Conservation (phyloP, 1,140 invertebrate genomes). For the Gonioctena quinquepunctata region DNA sequence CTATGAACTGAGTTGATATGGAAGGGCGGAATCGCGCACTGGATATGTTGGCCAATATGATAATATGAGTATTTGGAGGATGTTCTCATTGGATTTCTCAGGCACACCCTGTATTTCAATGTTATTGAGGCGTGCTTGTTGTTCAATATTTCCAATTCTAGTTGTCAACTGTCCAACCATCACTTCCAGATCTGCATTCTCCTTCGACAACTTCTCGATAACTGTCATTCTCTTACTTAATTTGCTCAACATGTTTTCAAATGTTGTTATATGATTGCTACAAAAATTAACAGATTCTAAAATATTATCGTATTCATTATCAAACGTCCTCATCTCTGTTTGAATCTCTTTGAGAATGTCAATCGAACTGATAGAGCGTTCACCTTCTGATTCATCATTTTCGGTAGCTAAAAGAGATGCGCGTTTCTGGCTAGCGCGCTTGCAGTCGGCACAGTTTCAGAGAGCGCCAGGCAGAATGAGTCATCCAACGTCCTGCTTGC, state of each 20-base stretch:
- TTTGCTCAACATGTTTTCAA: background rate
- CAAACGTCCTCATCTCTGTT: background rate
- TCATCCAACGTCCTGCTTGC: background rate
- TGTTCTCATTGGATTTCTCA: background rate
- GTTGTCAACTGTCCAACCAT: background rate
- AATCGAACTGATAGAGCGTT: background rate
- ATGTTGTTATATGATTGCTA: background rate
- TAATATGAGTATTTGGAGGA: background rate
- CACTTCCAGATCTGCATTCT: too few relatives aligned
- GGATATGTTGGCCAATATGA: background rate
- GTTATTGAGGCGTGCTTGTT: slow-evolving; percentile 1
- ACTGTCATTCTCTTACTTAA: background rate
- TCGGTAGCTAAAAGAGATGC: background rate
- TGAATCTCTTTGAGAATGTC: background rate
- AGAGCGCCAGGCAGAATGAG: background rate
- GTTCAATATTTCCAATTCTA: background rate
- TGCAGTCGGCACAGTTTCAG: slow-evolving; percentile 3
- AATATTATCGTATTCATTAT: background rate
- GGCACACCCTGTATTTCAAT: slow-evolving; percentile 2
- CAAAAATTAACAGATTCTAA: background rate
- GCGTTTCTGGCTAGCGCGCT: background rate
- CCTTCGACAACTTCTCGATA: background rate
- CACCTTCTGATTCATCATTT: slow-evolving; percentile 2
- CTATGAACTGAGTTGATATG: too few relatives aligned
- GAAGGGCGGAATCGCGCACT: too few relatives aligned